Conservation (phyloP, 1,140 invertebrate genomes). For the Centruroides sculpturatus region DNA sequence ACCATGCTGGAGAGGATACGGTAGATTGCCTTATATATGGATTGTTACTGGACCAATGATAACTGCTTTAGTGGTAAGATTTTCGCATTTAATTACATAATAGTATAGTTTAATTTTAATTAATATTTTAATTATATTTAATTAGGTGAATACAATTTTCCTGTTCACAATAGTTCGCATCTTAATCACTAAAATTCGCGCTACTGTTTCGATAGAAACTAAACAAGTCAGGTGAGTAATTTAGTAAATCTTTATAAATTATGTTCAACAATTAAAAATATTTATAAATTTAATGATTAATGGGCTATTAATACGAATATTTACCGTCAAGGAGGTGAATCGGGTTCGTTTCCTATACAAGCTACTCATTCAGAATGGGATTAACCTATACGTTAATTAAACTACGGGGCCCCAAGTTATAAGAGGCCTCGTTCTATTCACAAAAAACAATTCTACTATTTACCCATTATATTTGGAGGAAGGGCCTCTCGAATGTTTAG, state of each 20-base stretch:
- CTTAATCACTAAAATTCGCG: slow-evolving; percentile 25
- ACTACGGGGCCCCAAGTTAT: too few species aligned
- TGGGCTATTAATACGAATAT: too few species aligned
- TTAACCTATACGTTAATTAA: too few species aligned
- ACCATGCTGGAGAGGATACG: slow-evolving; percentile 32
- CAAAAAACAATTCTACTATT: too few species aligned
- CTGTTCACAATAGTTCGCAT: slow-evolving; percentile 37
- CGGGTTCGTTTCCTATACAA: too few species aligned
- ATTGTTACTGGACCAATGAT: slow-evolving; percentile 34
- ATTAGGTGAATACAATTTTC: slow-evolving; percentile 32
- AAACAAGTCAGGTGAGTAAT: slow-evolving; percentile 27
- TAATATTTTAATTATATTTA: not conserved
- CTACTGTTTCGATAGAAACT: slow-evolving; percentile 28
- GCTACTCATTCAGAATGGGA: too few species aligned
- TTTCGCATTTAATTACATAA: not conserved
- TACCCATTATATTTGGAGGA: too few species aligned
- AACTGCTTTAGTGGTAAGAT: slow-evolving; percentile 24
- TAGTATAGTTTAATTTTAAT: not conserved
- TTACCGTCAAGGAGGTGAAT: too few species aligned
- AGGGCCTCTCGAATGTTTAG: too few species aligned
- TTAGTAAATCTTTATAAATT: not conserved
- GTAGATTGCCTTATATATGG: slow-evolving; percentile 27
- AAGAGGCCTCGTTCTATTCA: too few species aligned
- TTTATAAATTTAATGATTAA: too few species aligned
- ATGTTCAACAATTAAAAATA: too few species aligned